Evolutionary conservation across 1,140 invertebrate genomes (phyloP), one percentile per base, ranked within the genome.

Genomic region (Gryon sp.): DNA sequence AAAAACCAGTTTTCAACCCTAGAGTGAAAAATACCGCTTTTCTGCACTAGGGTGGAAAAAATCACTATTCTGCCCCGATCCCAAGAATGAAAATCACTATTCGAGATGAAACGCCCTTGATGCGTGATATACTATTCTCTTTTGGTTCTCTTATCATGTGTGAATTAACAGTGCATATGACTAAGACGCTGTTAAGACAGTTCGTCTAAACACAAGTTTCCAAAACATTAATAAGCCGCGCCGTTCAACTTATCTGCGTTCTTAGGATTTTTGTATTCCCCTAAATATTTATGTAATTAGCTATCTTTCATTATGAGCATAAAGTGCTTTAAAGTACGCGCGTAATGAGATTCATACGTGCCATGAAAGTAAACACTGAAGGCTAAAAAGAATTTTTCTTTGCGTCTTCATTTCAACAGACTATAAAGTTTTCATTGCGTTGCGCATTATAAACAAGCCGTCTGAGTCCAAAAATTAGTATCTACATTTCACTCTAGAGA

Each of bases 311-410:
- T 66, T 53, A 32, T 45, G 41, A 59, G 34, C 60, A 70, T 55
- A 70, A 76, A 76, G 66, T 70, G 57, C 45, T 76, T 69, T 40
- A 62, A 59, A 70, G 52, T 48, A 11, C 52, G 32, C 52, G 48
- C 19, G 32, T 76, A 70, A 76, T 76, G 73, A 70, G 57, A 76
- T 76, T 76, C 73, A 76, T 76, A 70, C 59, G 73, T 76, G 73
- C 48, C n/a, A 18, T 50, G 65, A 43, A 76, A 65, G 36, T 57
- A 59, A 70, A 76, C 50, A 20, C 38, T 40, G 34, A 53, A 38
- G 41, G 65, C 69, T 55, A 24, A 55, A 53, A 63, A 50, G 40
- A 53, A 26, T 30, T 40, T 11, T 16, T 18, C 43, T 73, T 66
- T 52, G 55, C 72, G 48, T 68, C 62, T 75, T 60, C 46, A 60